Evolutionary conservation across 2,888 invertebrate species (phyloP).

Genomic region (Lasioglossum pauxillum): DNA sequence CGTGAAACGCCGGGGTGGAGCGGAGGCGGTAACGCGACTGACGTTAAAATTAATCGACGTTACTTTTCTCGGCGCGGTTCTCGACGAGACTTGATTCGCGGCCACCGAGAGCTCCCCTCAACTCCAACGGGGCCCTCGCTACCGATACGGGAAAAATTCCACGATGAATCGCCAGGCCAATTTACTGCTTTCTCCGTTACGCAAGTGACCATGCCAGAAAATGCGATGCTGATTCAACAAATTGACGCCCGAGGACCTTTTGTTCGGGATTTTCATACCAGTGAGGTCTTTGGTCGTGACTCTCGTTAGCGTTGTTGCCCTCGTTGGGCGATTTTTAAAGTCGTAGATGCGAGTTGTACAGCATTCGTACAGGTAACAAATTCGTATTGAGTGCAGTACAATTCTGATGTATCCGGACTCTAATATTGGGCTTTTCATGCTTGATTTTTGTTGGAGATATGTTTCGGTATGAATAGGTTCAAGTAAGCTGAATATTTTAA

Average conservation of each 20-base stretch:
- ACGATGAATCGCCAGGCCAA: neutral
- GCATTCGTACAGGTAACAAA: neutral
- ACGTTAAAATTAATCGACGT: constrained; percentile 38
- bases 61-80: neutral
- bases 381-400: neutral
- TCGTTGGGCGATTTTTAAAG: neutral
- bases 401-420: neutral
- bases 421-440: neutral
- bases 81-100: neutral
- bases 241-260: neutral
- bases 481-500: neutral
- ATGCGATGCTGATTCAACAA: neutral
- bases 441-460: neutral
- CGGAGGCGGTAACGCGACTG: constrained; percentile 5
- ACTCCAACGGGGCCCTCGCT: neutral
- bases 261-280: neutral
- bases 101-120: neutral
- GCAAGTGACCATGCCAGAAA: neutral
- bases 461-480: neutral
- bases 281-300: neutral
- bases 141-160: neutral
- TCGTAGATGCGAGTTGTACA: neutral
- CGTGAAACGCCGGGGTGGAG: constrained; percentile 20
- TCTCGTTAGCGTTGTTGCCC: neutral
- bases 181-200: constrained; percentile 32